Evolutionary conservation across 2,113 vertebrate species (phyloP).

Genomic region (Lates calcarifer): DNA sequence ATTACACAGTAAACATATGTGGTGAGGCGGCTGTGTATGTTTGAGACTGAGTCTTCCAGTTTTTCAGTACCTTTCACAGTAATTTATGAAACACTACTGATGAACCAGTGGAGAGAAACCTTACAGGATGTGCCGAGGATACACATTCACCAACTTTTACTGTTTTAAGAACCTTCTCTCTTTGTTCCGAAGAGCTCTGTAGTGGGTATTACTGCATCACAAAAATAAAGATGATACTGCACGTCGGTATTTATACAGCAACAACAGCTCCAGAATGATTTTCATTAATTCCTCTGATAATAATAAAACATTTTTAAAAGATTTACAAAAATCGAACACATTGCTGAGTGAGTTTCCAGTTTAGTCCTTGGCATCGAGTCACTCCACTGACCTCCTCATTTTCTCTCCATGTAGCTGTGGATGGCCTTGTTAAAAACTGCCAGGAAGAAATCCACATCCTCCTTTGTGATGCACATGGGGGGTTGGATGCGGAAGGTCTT

Average conservation of each 20-base stretch:
- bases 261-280: slow-evolving; percentile 23
- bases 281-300: neutral
- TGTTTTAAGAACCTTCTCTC: neutral
- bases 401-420: slow-evolving; percentile 82
- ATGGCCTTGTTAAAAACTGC: slow-evolving; percentile 88
- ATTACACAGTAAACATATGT: neutral
- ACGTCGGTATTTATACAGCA: slow-evolving; percentile 32
- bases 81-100: slow-evolving; percentile 2
- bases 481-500: slow-evolving; percentile 96
- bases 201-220: slow-evolving; percentile 5
- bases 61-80: neutral
- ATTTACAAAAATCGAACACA: neutral
- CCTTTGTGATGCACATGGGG: slow-evolving; percentile 92
- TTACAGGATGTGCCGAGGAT: neutral
- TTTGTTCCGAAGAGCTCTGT: slow-evolving; percentile 9
- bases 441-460: slow-evolving; percentile 90
- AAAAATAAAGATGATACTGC: slow-evolving; percentile 32
- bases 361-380: neutral
- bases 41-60: slow-evolving; percentile 6
- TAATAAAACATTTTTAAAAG: no score
- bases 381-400: slow-evolving; percentile 37
- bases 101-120: neutral
- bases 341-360: neutral
- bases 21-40: neutral
- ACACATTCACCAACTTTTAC: neutral